phyloP scores from a whole-genome alignment of 2,113 vertebrate species.

The Oreochromis aureus region DNA sequence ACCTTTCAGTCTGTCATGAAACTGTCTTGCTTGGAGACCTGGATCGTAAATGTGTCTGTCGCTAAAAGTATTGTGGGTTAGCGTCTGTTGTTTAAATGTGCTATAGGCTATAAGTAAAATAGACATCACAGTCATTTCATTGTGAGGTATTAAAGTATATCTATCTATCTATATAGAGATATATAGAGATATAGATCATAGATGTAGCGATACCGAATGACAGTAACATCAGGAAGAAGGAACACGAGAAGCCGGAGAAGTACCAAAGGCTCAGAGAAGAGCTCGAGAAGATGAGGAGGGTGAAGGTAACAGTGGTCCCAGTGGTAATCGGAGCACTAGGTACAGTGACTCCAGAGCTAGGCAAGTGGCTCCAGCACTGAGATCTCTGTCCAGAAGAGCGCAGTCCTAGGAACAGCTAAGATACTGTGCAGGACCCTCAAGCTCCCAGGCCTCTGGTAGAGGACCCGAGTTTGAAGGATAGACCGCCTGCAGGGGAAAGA shows the following conservation, averaged over 20 bases:
- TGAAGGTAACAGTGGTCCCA: neutral
- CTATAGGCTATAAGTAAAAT: neutral
- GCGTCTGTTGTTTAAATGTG: neutral
- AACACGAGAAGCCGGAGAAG: neutral
- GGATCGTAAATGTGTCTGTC: neutral
- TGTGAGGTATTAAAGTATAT: neutral
- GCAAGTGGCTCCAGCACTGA: neutral
- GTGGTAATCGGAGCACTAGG: neutral
- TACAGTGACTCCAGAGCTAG: neutral
- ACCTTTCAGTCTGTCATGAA: neutral
- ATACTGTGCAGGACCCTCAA: neutral
- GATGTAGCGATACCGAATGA: rapidly evolving
- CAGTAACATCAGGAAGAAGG: neutral
- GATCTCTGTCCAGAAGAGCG: neutral
- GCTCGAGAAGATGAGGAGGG: neutral
- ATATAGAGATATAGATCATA: neutral
- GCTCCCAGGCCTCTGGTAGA: no score
- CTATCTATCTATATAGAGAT: neutral
- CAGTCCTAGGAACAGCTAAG: neutral
- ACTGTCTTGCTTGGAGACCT: neutral
- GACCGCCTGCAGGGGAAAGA: no score
- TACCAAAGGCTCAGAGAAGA: neutral
- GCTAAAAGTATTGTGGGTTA: neutral
- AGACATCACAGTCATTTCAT: neutral
- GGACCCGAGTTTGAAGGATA: no score